Evolutionary conservation across 2,797 vertebrate species (phyloP).

Genomic region (Champsocephalus gunnari): DNA sequence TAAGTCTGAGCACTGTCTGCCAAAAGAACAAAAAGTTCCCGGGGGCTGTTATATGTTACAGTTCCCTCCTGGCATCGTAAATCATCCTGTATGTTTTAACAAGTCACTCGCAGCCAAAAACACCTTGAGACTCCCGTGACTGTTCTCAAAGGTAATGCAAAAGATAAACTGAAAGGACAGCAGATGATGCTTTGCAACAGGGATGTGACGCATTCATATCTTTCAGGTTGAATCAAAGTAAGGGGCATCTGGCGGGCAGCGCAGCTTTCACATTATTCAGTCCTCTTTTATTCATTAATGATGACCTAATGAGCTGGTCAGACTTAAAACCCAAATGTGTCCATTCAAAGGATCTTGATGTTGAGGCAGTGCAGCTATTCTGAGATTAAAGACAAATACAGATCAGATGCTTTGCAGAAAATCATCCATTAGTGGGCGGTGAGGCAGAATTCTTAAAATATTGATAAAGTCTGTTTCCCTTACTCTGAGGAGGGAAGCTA

Average conservation of each 20-base stretch:
- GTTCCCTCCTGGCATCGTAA: conserved; percentile 50
- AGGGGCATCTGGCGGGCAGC: conserved; percentile 24
- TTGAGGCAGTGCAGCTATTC: conserved; percentile 47
- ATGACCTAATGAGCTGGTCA: conserved; percentile 51
- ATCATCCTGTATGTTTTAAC: conserved; percentile 57
- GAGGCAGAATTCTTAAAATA: conserved; percentile 37
- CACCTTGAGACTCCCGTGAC: conserved; percentile 39
- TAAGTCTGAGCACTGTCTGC: conserved; percentile 48
- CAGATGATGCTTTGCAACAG: conserved; percentile 57
- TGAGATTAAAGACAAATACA: conserved; percentile 47
- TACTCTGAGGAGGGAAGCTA: conserved; percentile 6
- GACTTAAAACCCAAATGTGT: conserved; percentile 39
- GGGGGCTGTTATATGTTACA: conserved; percentile 21
- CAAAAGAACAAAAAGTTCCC: conserved; percentile 35
- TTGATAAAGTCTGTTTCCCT: conserved; percentile 33
- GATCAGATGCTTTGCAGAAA: conserved; percentile 44
- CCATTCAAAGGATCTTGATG: conserved; percentile 22
- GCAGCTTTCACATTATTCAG: conserved; percentile 41
- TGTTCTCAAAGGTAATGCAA: conserved; percentile 56
- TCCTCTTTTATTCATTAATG: conserved; percentile 54
- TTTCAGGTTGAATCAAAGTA: conserved; percentile 53
- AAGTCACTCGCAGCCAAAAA: conserved; percentile 21
- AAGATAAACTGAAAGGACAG: conserved; percentile 44
- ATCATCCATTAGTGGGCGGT: conserved; percentile 21
- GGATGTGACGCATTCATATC: conserved; percentile 45